Conservation (phyloP, 2,113 vertebrate genomes). For the Neotoma lepida region DNA sequence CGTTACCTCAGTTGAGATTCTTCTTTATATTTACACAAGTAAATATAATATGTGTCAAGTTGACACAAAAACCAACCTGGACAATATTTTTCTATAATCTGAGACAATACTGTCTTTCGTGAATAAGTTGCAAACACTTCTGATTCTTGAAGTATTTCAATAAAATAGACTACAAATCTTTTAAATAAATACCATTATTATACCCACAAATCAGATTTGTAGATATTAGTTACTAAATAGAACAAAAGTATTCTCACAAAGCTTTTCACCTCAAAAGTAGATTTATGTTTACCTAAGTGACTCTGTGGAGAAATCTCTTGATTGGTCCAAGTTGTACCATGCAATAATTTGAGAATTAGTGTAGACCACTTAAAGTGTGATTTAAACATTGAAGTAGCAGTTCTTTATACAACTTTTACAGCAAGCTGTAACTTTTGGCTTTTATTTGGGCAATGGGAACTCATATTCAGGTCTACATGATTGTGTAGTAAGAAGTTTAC, state of each 20-base stretch:
- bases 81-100: background rate
- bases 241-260: background rate
- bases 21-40: background rate
- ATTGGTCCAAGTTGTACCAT: background rate
- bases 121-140: background rate
- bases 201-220: background rate
- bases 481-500: background rate
- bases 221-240: background rate
- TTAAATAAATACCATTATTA: background rate
- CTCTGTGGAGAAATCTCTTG: background rate
- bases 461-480: background rate
- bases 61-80: background rate
- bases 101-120: background rate
- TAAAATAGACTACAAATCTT: background rate
- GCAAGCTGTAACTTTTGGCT: background rate
- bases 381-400: background rate
- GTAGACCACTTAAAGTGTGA: background rate
- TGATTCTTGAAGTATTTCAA: background rate
- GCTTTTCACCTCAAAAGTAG: background rate
- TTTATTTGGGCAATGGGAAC: background rate
- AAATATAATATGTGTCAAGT: background rate
- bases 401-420: background rate
- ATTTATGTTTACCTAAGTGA: background rate
- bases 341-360: background rate
- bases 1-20: background rate